Percentiles rank a stretch among this genome's conserved stretches.
Evolutionary conservation across 1,140 invertebrate species (phyloP).

Genomic region (Ostrea edulis): DNA sequence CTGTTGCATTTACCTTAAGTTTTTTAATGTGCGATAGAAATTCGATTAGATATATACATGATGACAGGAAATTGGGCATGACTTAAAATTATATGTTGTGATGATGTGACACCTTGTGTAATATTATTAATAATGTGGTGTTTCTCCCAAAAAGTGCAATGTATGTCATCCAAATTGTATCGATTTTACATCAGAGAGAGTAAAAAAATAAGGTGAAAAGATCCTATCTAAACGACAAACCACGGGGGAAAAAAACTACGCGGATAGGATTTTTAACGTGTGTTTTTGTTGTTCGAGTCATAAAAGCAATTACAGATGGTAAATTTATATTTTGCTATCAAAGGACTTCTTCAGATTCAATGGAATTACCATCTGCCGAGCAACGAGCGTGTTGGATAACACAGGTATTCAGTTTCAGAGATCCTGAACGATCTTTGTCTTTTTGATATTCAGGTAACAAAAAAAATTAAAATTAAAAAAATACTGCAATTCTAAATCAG

Average conservation of each 20-base stretch:
- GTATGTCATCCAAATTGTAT: slow-evolving; percentile 13
- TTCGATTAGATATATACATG: background rate
- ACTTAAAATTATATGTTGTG: background rate
- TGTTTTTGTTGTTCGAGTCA: slow-evolving; percentile 29
- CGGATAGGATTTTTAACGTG: slow-evolving; percentile 10
- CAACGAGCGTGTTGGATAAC: slow-evolving; percentile 10
- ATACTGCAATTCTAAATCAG: background rate
- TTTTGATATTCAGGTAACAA: background rate
- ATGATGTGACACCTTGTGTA: slow-evolving; percentile 8
- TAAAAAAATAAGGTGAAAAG: background rate
- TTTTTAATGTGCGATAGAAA: background rate
- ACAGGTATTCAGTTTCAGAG: slow-evolving; percentile 24
- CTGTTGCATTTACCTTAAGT: background rate
- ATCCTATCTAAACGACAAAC: slow-evolving; percentile 9
- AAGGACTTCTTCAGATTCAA: slow-evolving; percentile 13
- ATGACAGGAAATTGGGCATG: slow-evolving; percentile 9
- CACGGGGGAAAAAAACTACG: background rate
- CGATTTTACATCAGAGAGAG: background rate
- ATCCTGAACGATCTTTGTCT: background rate
- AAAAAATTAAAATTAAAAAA: background rate
- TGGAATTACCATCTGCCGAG: slow-evolving; percentile 21
- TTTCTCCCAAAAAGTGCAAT: background rate
- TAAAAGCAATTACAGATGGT: slow-evolving; percentile 35
- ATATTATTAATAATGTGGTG: background rate
- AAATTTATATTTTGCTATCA: slow-evolving; percentile 36